Evolutionary conservation across 2,888 invertebrate species (phyloP), one percentile per base, ranked within the genome.

Genomic region (Caenorhabditis sp.): DNA sequence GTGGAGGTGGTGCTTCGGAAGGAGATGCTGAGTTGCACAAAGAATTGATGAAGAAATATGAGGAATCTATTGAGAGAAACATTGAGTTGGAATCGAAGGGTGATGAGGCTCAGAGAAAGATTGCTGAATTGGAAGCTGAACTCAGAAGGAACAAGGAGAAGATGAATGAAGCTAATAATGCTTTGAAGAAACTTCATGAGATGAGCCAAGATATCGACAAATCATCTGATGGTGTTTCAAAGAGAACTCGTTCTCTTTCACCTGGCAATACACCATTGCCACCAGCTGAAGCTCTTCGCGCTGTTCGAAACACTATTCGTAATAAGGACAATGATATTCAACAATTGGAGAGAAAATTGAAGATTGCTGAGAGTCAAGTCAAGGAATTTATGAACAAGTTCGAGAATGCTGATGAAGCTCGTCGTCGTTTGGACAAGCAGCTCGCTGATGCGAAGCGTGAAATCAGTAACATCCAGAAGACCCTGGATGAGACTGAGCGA

Each of bases 31-130:
- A 86, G 14, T 68, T 85, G 50, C 81, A 85, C 59, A 82, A 84
- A 43, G 86, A 86, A 52, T 77, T 86, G 52, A 87, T 86, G 82
- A 85, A 84, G 54, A 86, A 85, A 70, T 85, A 84, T 65, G 85
- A 86, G 62, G 86, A 86, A 59, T 83, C 85, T 0, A 85, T 86
- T 63, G 86, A 86, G 62, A 71, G 86, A 57, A 86, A 86, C 76
- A 86, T 86, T 59, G 85, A 87, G 52, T 72, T 86, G 27, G 86
- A 86, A 69, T 83, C 85, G 1, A 83, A 76, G 43, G 85, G 85
- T 36, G 86, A 86, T 61, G 86, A 85, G 23, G 70, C 77, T 59
- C 84, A 78, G 53, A 73, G 85, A 38, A 85, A 84, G 63, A 82
- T 87, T 49, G 81, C 80, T 43, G 86, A 86, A 14, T 68, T 86